Base-by-base conservation (phyloP, 2,797 vertebrate species). In the Galagoides demidoff region DNA sequence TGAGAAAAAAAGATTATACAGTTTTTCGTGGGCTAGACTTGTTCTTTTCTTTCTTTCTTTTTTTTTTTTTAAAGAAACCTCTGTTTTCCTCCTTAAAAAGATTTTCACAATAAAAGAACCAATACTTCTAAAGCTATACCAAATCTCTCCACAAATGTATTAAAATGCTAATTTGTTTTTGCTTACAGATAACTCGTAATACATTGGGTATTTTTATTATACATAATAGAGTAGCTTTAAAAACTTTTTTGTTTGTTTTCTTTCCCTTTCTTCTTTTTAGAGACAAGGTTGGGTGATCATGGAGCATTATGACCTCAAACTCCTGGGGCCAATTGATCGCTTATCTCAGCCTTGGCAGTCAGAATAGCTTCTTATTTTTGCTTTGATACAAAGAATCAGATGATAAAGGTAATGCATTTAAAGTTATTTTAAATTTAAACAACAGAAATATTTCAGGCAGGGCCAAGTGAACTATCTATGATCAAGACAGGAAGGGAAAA, bases 11-110 rank as follows among this genome's bases (percentile, higher is more conserved):
- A 39, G 31, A 20, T 68, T 95, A n/a, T 25, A 34, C 4, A 49
- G 94, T 96, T 78, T 96, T 78, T 92, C 95, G 70, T 85, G 61
- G 17, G 63, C 73, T 93, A 74, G 59, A 92, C 10, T 59, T 90
- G 82, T 68, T 78, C 81, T 83, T 52, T 78, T 85, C 83, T 52
- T 77, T 79, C 94, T 83, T 76, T 16, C n/a, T 90, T 84, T 68
- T 78, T 85, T 83, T 52, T 78, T 85, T 87, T 52, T 77, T 16
- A 74, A 96, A 91, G 89, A n/a, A 96, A 45, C 29, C 1, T 59
- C 49, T 91, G 96, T 95, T 57, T 95, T 89, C 86, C 87, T 82
- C n/a, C 14, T 95, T 88, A 0, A 0, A 90, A 96, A 74, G 57
- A 76, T 31, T 94, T 78, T 92, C 52, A 93, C n/a, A 94, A 95